Conservation (phyloP, 2,797 vertebrate species). For the Oreonectes daqikongensis region DNA sequence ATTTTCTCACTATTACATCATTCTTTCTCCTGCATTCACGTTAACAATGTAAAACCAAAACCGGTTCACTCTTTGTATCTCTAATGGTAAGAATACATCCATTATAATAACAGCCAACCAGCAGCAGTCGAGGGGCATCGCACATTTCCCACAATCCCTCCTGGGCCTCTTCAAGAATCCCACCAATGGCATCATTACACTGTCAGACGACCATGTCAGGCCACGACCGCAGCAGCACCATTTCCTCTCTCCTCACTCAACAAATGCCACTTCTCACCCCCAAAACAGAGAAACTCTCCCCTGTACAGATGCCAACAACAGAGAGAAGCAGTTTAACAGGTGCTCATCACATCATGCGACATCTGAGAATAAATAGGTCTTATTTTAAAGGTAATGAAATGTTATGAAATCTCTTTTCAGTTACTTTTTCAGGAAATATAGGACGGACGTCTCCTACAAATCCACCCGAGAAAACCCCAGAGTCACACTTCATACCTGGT, state of each 20-base stretch:
- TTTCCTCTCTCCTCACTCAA: constrained; percentile 68
- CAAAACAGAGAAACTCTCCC: constrained; percentile 89
- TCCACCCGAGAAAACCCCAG: constrained; percentile 66
- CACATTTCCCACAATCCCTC: constrained; percentile 63
- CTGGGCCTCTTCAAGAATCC: constrained; percentile 64
- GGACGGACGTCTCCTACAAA: constrained; percentile 70
- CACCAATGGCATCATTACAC: constrained; percentile 54
- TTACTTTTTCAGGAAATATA: constrained; percentile 72
- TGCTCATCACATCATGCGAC: constrained; percentile 32
- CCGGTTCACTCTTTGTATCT: neutral
- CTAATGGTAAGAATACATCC: neutral
- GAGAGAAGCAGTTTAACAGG: constrained; percentile 73
- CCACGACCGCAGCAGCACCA: constrained; percentile 54
- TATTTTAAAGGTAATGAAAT: neutral
- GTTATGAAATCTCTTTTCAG: constrained; percentile 62
- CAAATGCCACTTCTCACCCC: constrained; percentile 75
- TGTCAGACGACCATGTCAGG: constrained; percentile 57
- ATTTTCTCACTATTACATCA: neutral
- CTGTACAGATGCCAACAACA: constrained; percentile 75
- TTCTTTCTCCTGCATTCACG: neutral
- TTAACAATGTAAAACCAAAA: neutral
- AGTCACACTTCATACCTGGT: constrained; percentile 67
- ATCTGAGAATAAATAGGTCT: neutral
- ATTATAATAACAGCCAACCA: constrained; percentile 59
- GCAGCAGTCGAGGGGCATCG: constrained; percentile 49